phyloP scores from a whole-genome alignment of 1,140 invertebrate genomes.

The Pentalonia nigronervosa region DNA sequence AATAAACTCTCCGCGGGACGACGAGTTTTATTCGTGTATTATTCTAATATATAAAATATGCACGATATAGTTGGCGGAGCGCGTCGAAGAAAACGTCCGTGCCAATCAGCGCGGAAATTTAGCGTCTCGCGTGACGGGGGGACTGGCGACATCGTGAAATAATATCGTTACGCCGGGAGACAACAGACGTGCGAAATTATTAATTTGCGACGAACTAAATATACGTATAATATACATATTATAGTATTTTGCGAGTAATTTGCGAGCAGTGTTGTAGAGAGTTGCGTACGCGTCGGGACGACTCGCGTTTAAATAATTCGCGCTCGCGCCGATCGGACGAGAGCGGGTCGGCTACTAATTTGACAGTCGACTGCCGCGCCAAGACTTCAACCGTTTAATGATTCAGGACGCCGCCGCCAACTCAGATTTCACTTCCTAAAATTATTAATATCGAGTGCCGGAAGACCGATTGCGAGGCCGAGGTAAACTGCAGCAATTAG shows the following conservation, averaged over 20 bases:
- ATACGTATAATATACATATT: neutral
- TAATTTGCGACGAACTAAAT: neutral
- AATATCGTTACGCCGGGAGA: neutral
- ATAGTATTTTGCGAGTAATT: no score
- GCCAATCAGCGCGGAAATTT: neutral
- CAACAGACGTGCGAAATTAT: neutral
- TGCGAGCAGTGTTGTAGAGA: no score
- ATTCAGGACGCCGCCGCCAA: neutral
- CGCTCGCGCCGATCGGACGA: neutral
- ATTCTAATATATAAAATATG: neutral
- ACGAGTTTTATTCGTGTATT: neutral
- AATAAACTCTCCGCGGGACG: neutral
- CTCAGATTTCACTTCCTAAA: neutral
- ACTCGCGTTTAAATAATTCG: neutral
- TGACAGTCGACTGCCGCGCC: neutral
- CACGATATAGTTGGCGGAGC: neutral
- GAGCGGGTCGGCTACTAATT: neutral
- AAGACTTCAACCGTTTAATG: neutral
- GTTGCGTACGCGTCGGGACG: neutral
- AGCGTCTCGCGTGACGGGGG: neutral
- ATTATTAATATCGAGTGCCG: neutral
- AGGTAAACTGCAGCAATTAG: neutral
- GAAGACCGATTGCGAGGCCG: neutral
- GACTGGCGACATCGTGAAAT: neutral
- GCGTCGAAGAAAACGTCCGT: neutral